These are phyloP conservation scores for Agelaius phoeniceus DNA, from an alignment of 2,113 vertebrate genomes.

Conservation along the genomic window DNA sequence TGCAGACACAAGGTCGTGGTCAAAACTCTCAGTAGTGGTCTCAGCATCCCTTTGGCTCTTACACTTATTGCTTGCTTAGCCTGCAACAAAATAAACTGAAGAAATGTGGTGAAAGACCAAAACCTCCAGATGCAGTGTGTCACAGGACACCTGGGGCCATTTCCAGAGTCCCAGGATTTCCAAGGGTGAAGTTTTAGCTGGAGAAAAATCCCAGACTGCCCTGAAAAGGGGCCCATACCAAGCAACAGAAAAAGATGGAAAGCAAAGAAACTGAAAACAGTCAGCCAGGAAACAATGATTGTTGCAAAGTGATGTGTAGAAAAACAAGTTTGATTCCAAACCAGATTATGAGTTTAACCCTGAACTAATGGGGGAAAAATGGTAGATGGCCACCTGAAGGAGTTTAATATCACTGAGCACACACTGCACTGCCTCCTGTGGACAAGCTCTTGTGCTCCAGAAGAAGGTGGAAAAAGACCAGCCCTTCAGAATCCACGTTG, in stretches of 20 bases:
- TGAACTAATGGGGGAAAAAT: background rate
- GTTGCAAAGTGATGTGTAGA: background rate
- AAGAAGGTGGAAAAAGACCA: background rate
- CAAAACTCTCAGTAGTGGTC: background rate
- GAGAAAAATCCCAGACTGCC: background rate
- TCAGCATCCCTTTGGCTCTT: background rate
- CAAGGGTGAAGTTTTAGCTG: background rate
- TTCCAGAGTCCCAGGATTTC: background rate
- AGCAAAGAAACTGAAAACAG: background rate
- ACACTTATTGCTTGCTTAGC: background rate
- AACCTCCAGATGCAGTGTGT: background rate
- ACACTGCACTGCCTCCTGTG: background rate
- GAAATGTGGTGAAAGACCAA: background rate
- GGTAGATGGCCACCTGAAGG: background rate
- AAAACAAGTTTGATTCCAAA: background rate
- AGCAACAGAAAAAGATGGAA: background rate
- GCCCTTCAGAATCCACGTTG: background rate
- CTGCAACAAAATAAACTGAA: background rate
- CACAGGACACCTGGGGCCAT: background rate
- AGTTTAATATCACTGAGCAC: background rate
- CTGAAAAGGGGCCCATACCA: background rate
- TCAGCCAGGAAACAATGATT: background rate
- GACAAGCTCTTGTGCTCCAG: background rate
- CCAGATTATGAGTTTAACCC: background rate
- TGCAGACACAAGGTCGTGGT: rapidly evolving